Base-by-base conservation (phyloP, 2,113 vertebrate species). In the Pleuronectes platessa region DNA sequence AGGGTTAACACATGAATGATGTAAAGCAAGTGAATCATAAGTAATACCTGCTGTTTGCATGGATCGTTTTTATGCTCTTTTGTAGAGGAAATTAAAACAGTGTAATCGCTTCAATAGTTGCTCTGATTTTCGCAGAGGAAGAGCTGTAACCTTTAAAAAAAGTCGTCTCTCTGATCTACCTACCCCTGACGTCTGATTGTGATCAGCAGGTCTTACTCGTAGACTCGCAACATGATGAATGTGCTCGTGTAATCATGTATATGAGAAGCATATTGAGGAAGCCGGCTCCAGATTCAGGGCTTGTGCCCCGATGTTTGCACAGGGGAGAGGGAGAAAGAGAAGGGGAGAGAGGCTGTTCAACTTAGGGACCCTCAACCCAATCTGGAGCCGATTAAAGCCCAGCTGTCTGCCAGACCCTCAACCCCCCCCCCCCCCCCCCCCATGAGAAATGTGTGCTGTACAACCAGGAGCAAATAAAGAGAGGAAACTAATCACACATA, bases 301-400 rank as follows among this genome's bases (percentile, higher is more conserved):
- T 86, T 84, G 86, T 90, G 78, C 79, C 79, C 61, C 40, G 75
- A 78, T 90, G 87, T 85, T 81, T 81, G 81, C 69, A 85, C n/a
- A 55, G 64, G 70, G 78, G 71, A 42, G 1, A 13, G 61, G 42
- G 61, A 62, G 20, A 62, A 55, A 55, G 59, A 47, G 71, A 54
- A 35, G 53, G 69, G 40, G 59, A 59, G 82, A 58, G 73, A 55
- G 72, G 42, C 65, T 75, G 76, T 82, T 86, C 69, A 84, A 76
- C 80, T 84, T 76, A 60, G 76, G 80, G 86, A 85, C 89, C 84
- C 77, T 89, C 78, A 77, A 83, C 76, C 84, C 91, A 96, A 96
- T 97, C 96, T 97, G 96, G 93, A 93, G 89, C 91, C 90, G 92
- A 97, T 97, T 95, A 96, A 92, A 88, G 89, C 83, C 89, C 96